Conservation (phyloP, 2,113 vertebrate genomes). For the Pavo muticus region DNA sequence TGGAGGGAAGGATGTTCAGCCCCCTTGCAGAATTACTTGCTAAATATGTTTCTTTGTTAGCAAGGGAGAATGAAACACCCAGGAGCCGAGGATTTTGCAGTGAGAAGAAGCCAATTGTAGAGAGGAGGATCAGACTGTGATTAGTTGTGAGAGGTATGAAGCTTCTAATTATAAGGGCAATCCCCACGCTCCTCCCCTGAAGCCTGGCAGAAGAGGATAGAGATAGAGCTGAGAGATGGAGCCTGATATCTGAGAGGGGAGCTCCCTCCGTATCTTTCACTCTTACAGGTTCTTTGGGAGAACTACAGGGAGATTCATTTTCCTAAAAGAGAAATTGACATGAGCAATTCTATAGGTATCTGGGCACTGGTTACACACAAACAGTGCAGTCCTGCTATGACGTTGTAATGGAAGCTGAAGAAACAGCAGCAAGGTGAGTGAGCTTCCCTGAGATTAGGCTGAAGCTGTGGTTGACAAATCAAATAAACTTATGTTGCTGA, state of each 20-base stretch:
- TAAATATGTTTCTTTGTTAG: neutral
- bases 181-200: neutral
- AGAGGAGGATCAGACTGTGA: neutral
- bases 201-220: neutral
- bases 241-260: neutral
- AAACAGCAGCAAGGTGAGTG: neutral
- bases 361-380: neutral
- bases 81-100: neutral
- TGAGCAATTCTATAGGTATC: neutral
- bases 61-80: neutral
- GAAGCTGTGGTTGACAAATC: neutral
- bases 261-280: neutral
- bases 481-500: neutral
- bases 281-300: neutral
- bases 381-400: neutral
- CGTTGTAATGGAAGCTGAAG: rapidly evolving
- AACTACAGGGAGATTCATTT: neutral
- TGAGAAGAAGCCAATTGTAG: neutral
- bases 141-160: constrained; percentile 1
- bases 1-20: neutral
- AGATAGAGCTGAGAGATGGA: neutral
- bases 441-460: neutral
- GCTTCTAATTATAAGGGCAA: neutral
- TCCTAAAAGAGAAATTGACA: neutral
- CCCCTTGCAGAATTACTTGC: neutral